Evolutionary conservation across 2,113 vertebrate genomes (phyloP), one percentile per base, ranked within the genome.

Genomic region (Marcusenius ussheri): DNA sequence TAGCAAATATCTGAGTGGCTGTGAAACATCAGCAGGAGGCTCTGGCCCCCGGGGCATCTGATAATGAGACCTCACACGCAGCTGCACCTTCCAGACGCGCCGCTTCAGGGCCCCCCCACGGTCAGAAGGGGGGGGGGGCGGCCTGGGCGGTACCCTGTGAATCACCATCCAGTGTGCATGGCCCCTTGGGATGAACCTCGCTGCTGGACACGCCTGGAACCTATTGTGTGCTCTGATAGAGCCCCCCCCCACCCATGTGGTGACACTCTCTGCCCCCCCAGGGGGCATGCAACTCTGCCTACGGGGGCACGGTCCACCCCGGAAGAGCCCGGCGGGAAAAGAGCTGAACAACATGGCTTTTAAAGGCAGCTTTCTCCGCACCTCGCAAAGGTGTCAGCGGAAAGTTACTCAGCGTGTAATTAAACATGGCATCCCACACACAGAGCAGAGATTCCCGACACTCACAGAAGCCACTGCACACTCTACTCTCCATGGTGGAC

Each of bases 41-140:
- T 93, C 94, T 93, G 90, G 92, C 47, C 89, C 91, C 90, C 88
- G 90, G 94, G 92, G 91, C 91, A 94, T 94, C 94, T 95, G 94
- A 96, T 91, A 96, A 95, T 93, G 93, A 96, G 96, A 96, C 95
- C 96, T 96, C 96, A 97, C 96, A 96, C 94, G 88, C 92, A 94
- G 95, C 93, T 42, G 74, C 90, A 89, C 90, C 90, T 93, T 91
- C 91, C 93, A 90, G 93, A 91, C 89, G 93, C 93, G 89, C 91
- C 88, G 91, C 91, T 93, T 91, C 92, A 91, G 92, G 90, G 92
- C 49, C 88, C 91, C 91, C 87, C 21, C 17, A 13, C 15, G 10
- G 85, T 10, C 21, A 31, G 17, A 19, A 27, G 83, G 83, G 42
- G 83, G 66, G 83, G 83, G 42, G 83, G 66, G 27, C 66, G 27